Evolutionary conservation across 2,888 invertebrate genomes (phyloP).

Genomic region (Nomada ruficornis): DNA sequence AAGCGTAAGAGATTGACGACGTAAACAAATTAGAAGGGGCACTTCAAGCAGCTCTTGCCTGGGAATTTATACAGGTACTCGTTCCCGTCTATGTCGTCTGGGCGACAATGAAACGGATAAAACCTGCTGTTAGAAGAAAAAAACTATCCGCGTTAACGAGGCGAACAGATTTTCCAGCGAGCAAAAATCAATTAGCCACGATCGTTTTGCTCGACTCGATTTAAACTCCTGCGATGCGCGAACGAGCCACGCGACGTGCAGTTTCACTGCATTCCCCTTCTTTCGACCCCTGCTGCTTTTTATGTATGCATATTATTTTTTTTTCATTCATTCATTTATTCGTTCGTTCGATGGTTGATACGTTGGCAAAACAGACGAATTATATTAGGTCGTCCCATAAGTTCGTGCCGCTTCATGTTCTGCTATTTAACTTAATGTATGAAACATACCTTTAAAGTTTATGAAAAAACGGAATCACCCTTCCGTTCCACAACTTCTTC

Average conservation of each 20-base stretch:
- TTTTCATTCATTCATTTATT: too few relatives aligned
- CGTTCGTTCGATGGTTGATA: not conserved
- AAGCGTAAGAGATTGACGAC: not conserved
- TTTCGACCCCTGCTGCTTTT: not conserved
- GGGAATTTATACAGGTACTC: constrained; percentile 10
- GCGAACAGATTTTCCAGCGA: not conserved
- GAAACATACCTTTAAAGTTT: too few relatives aligned
- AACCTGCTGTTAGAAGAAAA: constrained; percentile 33
- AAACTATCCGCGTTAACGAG: constrained; percentile 26
- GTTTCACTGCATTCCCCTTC: not conserved
- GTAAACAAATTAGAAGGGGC: constrained; percentile 46
- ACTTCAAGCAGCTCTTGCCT: not conserved
- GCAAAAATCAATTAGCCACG: constrained; percentile 36
- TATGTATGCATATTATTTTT: not conserved
- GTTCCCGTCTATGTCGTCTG: not conserved
- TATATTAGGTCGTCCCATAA: too few relatives aligned
- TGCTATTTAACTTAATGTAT: too few relatives aligned
- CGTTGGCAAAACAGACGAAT: not conserved
- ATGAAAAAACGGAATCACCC: too few relatives aligned
- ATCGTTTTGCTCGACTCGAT: constrained; percentile 19
- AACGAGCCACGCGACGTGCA: not conserved
- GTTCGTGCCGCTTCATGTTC: too few relatives aligned
- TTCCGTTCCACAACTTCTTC: too few relatives aligned
- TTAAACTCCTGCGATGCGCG: not conserved
- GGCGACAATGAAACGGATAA: constrained; percentile 20